Evolutionary conservation across 2,888 invertebrate species (phyloP), one percentile per base, ranked within the genome.

Genomic region (Rhagonycha lutea): DNA sequence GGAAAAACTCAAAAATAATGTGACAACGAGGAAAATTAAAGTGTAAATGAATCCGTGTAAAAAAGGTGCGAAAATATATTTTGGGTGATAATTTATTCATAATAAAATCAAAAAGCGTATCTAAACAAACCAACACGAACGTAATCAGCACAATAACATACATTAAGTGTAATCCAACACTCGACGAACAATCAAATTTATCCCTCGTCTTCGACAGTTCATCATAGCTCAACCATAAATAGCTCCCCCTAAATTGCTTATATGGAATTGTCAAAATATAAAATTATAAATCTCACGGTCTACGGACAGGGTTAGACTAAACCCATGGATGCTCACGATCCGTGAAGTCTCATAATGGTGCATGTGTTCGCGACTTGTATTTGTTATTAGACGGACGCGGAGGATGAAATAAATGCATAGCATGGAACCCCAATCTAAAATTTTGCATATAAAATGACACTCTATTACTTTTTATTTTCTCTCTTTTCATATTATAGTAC

Each of bases 241-340:
- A 86, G 86, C 84, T 79, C 81, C 85, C 63, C 86, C 85, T 84
- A 85, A 86, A 86, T 86, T 85, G 84, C 82, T 84, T 47, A 84
- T 85, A 86, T 85, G 84, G 85, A 85, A 87, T 87, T 87, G 88
- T 87, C 88, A 88, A 88, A 88, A 88, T 88, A 87, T 86, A 87
- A 87, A 87, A 87, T 87, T 87, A 87, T 88, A 88, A 88, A 88
- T 88, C 87, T 87, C 86, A 87, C 86, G 88, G 86, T 86, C 83
- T 80, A 80, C 82, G 82, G 82, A 82, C 85, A 79, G 82, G 82
- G 81, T 81, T 77, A 81, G 69, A 74, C 12, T 77, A 77, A 79
- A 81, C 82, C 83, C 83, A 84, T 83, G 81, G 83, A 79, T 85
- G 86, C 81, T 84, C 85, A 86, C 86, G 83, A 82, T 83, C 84